phyloP scores from a whole-genome alignment of 2,113 vertebrate species.

The Falco punctatus region DNA sequence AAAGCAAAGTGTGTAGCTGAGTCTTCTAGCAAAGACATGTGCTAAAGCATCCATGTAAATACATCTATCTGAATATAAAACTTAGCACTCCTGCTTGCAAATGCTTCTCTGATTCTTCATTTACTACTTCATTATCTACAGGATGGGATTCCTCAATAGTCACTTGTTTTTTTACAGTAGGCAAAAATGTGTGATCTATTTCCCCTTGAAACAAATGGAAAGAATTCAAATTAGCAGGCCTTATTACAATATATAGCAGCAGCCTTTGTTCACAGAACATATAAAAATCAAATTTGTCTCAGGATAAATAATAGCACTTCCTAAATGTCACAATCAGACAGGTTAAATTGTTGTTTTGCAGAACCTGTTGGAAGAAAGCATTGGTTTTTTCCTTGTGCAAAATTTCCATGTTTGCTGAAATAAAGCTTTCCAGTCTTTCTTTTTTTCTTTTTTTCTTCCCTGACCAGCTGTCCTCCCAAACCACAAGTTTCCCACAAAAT shows the following conservation, averaged over 20 bases:
- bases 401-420: neutral
- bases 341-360: neutral
- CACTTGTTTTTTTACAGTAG: neutral
- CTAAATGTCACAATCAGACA: neutral
- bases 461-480: neutral
- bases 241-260: neutral
- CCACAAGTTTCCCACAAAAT: neutral
- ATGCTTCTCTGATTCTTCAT: neutral
- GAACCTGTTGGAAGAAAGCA: neutral
- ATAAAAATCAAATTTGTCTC: neutral
- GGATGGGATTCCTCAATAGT: neutral
- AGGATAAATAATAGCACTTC: neutral
- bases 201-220: neutral
- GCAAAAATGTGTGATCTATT: neutral
- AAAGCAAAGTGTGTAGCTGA: neutral
- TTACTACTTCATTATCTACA: neutral
- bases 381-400: fast-evolving
- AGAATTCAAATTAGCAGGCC: neutral
- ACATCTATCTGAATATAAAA: neutral
- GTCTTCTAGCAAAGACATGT: neutral
- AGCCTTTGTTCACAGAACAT: neutral
- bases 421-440: neutral
- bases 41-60: neutral
- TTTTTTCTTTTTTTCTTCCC: neutral
- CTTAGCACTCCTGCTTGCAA: neutral